These are phyloP conservation scores for Tethya wilhelma DNA, from an alignment of 37 sponge, comb jelly and placozoan genomes.

Conservation along the genomic window DNA sequence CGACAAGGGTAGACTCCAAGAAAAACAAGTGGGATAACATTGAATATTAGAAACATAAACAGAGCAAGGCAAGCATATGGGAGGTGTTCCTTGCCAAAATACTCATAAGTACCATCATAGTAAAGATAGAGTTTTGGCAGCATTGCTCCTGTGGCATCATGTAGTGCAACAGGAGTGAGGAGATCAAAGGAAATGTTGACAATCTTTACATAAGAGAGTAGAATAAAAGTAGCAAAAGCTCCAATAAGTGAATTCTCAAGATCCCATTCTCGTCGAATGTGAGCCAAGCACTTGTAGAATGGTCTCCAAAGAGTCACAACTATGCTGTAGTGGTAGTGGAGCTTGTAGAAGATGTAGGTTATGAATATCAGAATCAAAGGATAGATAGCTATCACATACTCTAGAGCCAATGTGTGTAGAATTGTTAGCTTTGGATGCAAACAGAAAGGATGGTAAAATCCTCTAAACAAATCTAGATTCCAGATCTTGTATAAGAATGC, in stretches of 20 bases:
- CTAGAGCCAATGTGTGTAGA: not conserved
- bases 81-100: not conserved
- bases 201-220: conserved; percentile 29
- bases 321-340: not conserved
- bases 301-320: not conserved
- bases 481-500: not conserved
- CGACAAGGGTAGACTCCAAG: conserved; percentile 9
- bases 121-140: not conserved
- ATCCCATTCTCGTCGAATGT: not conserved
- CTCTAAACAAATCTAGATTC: conserved; percentile 25
- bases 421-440: not conserved
- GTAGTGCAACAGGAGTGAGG: conserved; percentile 1
- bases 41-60: not conserved
- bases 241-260: conserved; percentile 8
- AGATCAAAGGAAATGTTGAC: conserved; percentile 15
- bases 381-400: conserved; percentile 20
- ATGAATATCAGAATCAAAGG: conserved; percentile 10
- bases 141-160: conserved; percentile 1
- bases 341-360: not conserved
- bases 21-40: not conserved
- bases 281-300: not conserved
- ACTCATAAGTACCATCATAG: not conserved
- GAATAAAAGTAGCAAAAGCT: conserved; percentile 22
- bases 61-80: conserved; percentile 22
- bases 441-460: conserved; percentile 13